Percentiles rank a stretch among this genome's conserved stretches.
Conservation (phyloP, 2,888 invertebrate genomes). For the Ecliptopera silaceata region DNA sequence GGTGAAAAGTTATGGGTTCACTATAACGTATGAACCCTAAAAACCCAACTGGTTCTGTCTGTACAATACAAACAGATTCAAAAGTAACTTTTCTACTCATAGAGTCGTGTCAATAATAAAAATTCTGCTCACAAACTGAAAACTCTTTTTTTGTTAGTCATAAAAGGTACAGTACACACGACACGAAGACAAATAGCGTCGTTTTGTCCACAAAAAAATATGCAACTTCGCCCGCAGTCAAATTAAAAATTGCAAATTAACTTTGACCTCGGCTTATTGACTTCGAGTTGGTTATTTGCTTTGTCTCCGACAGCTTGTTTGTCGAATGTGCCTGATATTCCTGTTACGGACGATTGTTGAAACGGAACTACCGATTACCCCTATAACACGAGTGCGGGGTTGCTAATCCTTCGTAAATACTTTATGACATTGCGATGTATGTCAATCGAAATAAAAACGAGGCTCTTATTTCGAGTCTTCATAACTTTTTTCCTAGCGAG, state of each 20-base stretch:
- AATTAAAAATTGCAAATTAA: constrained; percentile 21
- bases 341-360: not conserved
- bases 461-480: too few species aligned
- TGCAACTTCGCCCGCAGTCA: not conserved
- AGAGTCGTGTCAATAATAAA: not conserved
- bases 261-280: constrained; percentile 6
- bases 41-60: not conserved
- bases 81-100: not conserved
- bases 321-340: not conserved
- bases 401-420: too few species aligned
- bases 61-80: not conserved
- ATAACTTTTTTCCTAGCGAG: too few species aligned
- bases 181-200: not conserved
- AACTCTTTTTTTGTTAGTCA: not conserved
- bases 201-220: not conserved
- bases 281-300: constrained; percentile 9
- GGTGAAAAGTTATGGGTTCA: too few species aligned
- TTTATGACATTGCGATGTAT: too few species aligned
- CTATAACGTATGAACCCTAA: not conserved
- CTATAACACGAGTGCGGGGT: too few species aligned
- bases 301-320: constrained; percentile 7
- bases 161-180: not conserved
- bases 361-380: not conserved
- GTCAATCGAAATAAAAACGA: too few species aligned
- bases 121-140: not conserved